These are phyloP conservation scores for Sebastes paucispinis DNA, from an alignment of 2,797 vertebrate genomes.

Conservation along the genomic window DNA sequence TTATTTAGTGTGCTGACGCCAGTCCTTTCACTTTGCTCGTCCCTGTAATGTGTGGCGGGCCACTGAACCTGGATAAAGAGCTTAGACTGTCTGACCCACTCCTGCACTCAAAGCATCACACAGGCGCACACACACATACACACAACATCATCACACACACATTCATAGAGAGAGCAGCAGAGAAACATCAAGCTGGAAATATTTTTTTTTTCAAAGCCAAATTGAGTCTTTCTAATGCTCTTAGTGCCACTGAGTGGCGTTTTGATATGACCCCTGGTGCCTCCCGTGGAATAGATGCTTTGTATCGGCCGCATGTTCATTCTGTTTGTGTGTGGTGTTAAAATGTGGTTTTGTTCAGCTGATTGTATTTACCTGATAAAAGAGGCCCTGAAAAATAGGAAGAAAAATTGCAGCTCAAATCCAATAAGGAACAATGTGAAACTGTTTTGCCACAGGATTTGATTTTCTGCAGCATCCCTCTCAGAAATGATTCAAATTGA, in stretches of 20 bases:
- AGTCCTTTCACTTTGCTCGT: conserved; percentile 72
- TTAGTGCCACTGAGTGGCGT: conserved; percentile 51
- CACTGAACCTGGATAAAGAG: conserved; percentile 82
- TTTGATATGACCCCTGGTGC: conserved; percentile 55
- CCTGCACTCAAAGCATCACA: conserved; percentile 47
- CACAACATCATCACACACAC: conserved; percentile 18
- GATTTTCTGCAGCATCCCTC: background rate
- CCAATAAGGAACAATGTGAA: background rate
- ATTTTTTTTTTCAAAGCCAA: conserved; percentile 66
- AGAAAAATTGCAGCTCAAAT: conserved; percentile 7
- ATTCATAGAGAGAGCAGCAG: conserved; percentile 24
- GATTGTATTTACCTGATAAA: conserved; percentile 31
- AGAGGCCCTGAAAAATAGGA: conserved; percentile 1
- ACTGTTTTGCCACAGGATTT: background rate
- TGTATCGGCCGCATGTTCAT: conserved; percentile 28
- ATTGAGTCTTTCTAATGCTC: conserved; percentile 70
- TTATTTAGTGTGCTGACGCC: conserved; percentile 70
- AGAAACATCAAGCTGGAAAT: conserved; percentile 57
- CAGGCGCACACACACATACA: conserved; percentile 1
- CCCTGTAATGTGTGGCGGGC: conserved; percentile 60
- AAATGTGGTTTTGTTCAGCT: conserved; percentile 41
- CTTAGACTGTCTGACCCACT: conserved; percentile 85
- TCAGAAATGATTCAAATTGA: background rate
- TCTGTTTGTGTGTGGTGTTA: conserved; percentile 45
- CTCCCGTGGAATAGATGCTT: conserved; percentile 43